Base-by-base conservation (phyloP, 2,888 invertebrate species). In the Fragum sueziense region DNA sequence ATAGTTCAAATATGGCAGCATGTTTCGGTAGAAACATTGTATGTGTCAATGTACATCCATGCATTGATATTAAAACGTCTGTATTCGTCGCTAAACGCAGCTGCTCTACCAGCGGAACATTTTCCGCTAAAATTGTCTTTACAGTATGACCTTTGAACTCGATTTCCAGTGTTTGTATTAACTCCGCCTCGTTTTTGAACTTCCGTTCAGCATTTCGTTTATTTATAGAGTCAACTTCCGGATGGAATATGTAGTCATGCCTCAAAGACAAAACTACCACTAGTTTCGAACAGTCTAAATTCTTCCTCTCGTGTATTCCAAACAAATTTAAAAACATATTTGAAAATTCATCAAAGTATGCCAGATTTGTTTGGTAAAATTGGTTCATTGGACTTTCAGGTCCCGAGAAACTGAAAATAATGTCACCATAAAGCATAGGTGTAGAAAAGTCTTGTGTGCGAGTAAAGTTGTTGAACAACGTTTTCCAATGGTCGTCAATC, bases 341-440 rank as follows among this genome's bases (percentile, higher is more conserved):
- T 22, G 79, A 77, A 70, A 77, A 82, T 25, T 79, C 77, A 20
- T 82, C 79, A n/a, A 82, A 29, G 52, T 74, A 76, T 17, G 74
- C 72, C n/a, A 82, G 29, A 1, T 71, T 20, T 9, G 22, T 9
- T 37, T 74, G 59, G 27, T 79, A 59, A 31, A 76, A 76, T 34
- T 77, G 75, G 41, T 76, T 77, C 82, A 82, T 74, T 0, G 79
- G 79, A 51, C 76, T 79, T 70, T 77, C 79, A 31, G 76, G 82
- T n/a, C 82, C 82, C 1, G 82, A 41, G 22, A 82, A 74, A 65
- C 62, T 82, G 62, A 82, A 82, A 59, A 82, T 77, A 7, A 72
- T 72, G 22, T 79, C 70, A 47, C 71, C 41, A 25, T 79, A 70
- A 14, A 69, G 54, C 11, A 77, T n/a, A 2, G 79, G 69, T 14